Percentiles rank a stretch among this genome's conserved stretches.
Conservation (phyloP, 2,888 invertebrate species). For the Drosophila buzzatii region DNA sequence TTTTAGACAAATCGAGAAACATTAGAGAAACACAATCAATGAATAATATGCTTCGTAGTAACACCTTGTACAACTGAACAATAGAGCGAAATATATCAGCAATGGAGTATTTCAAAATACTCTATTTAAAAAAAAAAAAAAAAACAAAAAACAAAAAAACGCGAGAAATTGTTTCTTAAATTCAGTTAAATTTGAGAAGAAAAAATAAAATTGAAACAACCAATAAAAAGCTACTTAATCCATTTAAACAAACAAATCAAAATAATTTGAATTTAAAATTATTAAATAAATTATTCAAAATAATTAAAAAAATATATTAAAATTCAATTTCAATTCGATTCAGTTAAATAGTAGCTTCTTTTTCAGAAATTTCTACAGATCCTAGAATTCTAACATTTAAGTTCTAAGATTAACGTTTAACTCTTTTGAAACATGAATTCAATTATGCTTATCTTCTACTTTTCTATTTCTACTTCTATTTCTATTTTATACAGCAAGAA, state of each 20-base stretch:
- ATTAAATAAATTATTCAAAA: conserved; percentile 14
- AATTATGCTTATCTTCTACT: conserved; percentile 18
- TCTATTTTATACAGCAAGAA: conserved; percentile 68
- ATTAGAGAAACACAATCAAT: conserved; percentile 66
- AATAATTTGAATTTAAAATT: conserved; percentile 22
- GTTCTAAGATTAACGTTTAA: conserved; percentile 5
- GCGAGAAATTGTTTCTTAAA: conserved; percentile 37
- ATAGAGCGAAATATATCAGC: conserved; percentile 35
- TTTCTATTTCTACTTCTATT: conserved; percentile 39
- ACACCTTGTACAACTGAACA: conserved; percentile 24
- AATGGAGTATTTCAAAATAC: conserved; percentile 15
- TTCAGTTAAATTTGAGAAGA: conserved; percentile 53
- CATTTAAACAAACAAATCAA: conserved; percentile 30
- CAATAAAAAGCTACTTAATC: conserved; percentile 70
- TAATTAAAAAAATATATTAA: conserved; percentile 2
- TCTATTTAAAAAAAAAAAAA: conserved; percentile 10
- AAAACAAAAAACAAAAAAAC: not conserved
- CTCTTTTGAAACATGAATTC: conserved; percentile 19
- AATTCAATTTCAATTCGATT: conserved; percentile 1
- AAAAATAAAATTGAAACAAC: conserved; percentile 39
- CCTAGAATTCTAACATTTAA: not conserved
- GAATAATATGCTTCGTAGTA: conserved; percentile 44
- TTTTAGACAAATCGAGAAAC: conserved; percentile 31
- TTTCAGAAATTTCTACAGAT: conserved; percentile 15
- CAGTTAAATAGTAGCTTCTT: not conserved